Evolutionary conservation across 2,888 invertebrate genomes (phyloP), one percentile per base, ranked within the genome.

Genomic region (Cylindroiulus punctatus): DNA sequence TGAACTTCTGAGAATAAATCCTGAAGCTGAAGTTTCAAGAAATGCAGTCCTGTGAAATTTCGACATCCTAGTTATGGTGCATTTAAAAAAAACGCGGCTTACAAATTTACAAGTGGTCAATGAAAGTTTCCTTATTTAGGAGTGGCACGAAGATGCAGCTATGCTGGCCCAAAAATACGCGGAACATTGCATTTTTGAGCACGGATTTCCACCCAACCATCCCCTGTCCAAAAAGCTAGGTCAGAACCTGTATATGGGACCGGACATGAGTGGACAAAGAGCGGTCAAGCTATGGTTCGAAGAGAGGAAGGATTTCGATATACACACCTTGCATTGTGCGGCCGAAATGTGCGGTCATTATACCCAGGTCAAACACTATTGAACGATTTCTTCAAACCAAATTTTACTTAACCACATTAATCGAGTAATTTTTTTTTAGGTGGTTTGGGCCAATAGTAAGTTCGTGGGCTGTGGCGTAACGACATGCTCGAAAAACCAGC

Each of bases 311-410:
- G 42, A 81, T 22, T 86, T 81, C n/a, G 47, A 86, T 32, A 47
- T 44, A 4, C 36, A 22, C 14, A n/a, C 47, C 7, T 30, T 47
- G 40, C 19, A 32, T n/a, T 86, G 86, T 30, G 7, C 30, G 30
- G 82, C 30, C 2, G 82, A 86, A 44, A 76, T 47, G 47, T 86
- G 86, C 44, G 82, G 82, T 22, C 86, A 86, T 82, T 86, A 86
- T 44, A 82, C 47, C 12, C 86, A 86, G 81, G 86, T 86, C 76
- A 40, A n/a, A 14, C 26, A n/a, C 19, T n/a, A n/a, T n/a, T n/a
- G 7, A 36, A n/a, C 4, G 12, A 10, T 17, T 47, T 2, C n/a
- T 52, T 1, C n/a, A 52, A 52, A n/a, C 52, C n/a, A 8, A 44
- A 8, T 8, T 44, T 8, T 8, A 44, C 12, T 44, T 44, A 8